Evolutionary conservation across 2,113 vertebrate genomes (phyloP), one percentile per base, ranked within the genome.

Genomic region (Rousettus leschenaultii): DNA sequence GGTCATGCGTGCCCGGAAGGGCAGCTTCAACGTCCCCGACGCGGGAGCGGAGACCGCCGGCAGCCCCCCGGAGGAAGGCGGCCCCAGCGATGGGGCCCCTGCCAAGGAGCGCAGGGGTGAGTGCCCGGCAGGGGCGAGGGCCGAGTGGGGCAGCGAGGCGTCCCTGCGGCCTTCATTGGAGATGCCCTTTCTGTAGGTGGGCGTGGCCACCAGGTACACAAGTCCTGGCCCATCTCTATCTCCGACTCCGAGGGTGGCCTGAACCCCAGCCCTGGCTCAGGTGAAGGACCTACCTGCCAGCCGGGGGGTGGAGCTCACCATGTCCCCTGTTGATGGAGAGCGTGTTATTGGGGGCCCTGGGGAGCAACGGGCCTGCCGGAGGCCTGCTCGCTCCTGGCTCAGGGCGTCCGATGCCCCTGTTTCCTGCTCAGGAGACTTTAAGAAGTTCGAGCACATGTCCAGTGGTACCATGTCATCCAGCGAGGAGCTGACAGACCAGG

Each of bases 221-320:
- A 99, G 95, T 99, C 99, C 0, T 99, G 99, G 99, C 99, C 99
- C 1, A 99, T 98, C 1, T 98, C 99, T 0, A 73, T 98, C 0
- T 97, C 98, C 0, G 99, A 99, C 12, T 89, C 93, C 0, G 99
- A 99, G 35, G 96, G 98, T 91, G 97, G 97, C 33, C 95, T 99
- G 82, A 99, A 99, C 35, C 98, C 99, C 15, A 97, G 98, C 1
- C 89, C 96, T 26, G 98, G 82, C 73, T 28, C 99, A 97, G 99
- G 99, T 99, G 97, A 93, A 18, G 2, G 57, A 59, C n/a, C 15
- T n/a, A n/a, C n/a, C 2, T 4, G 26, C 6, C 4, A 12, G 9
- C 16, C 2, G 61, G 73, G 61, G 61, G 18, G 38, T 26, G 4
- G 26, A 10, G 75, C 0, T 18, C 9, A 19, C 0, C 0, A 0